Percentiles rank a stretch among this genome's conserved stretches.
These are phyloP conservation scores for Pogonomyrmex californicus DNA, from an alignment of 1,140 invertebrate species.

Conservation along the genomic window DNA sequence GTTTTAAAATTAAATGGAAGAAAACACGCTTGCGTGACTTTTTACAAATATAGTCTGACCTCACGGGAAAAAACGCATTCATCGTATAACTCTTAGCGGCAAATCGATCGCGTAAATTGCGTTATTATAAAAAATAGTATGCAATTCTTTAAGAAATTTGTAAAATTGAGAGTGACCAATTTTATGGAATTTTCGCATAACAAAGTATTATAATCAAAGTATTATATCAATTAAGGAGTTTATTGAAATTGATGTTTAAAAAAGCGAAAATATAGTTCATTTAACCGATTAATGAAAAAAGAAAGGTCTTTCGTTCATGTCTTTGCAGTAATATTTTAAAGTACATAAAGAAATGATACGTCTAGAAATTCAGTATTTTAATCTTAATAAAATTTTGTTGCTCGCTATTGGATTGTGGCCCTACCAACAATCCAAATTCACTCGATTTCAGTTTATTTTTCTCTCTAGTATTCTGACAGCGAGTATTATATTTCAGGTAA, in stretches of 20 bases:
- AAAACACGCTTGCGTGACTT: not conserved
- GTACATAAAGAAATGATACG: not conserved
- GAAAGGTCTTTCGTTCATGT: not conserved
- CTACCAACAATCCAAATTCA: not conserved
- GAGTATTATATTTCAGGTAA: slow-evolving; percentile 27
- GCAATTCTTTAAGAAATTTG: not conserved
- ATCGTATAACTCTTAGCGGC: not conserved
- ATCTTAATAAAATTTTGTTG: not conserved
- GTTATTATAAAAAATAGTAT: not conserved
- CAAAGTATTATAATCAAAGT: not conserved
- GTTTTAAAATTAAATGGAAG: not conserved
- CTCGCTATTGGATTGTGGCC: slow-evolving; percentile 12
- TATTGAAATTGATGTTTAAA: not conserved
- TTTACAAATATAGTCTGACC: not conserved
- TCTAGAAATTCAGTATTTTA: not conserved
- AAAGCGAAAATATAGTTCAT: not conserved
- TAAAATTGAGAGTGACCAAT: not conserved
- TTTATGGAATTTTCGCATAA: not conserved
- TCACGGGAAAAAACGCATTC: not conserved
- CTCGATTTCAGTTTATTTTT: slow-evolving; percentile 7
- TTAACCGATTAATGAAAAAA: not conserved
- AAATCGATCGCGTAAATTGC: slow-evolving; percentile 10
- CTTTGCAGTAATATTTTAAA: not conserved
- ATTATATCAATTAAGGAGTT: slow-evolving; percentile 14
- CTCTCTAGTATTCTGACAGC: not conserved